Evolutionary conservation across 1,140 invertebrate species (phyloP).

Genomic region (Camponotus pennsylvanicus): DNA sequence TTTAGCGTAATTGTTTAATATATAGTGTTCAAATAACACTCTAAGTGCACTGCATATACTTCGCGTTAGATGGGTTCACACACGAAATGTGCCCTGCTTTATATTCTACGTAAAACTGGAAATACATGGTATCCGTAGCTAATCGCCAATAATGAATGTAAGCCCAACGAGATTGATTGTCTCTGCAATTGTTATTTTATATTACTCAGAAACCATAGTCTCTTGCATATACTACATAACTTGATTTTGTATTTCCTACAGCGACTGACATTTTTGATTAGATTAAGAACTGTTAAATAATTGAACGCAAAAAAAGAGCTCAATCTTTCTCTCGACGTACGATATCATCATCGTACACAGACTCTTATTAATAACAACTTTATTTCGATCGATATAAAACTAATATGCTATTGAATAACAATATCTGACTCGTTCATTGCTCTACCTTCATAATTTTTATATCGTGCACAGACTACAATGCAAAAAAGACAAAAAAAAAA

Average conservation of each 20-base stretch:
- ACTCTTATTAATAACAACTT: conserved; percentile 53
- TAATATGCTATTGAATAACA: conserved; percentile 67
- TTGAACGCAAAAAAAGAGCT: conserved; percentile 41
- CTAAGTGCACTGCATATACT: conserved; percentile 53
- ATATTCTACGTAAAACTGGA: conserved; percentile 2
- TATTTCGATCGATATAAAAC: conserved; percentile 60
- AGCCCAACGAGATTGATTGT: conserved; percentile 65
- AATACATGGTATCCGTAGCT: conserved; percentile 41
- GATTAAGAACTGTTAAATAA: conserved; percentile 49
- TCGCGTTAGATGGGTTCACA: conserved; percentile 44
- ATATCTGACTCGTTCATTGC: conserved; percentile 69
- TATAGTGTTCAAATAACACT: conserved; percentile 47
- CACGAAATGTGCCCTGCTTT: conserved; percentile 21
- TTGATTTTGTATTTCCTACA: conserved; percentile 53
- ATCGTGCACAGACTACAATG: conserved; percentile 70
- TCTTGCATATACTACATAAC: conserved; percentile 56
- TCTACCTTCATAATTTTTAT: conserved; percentile 75
- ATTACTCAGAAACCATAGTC: conserved; percentile 62
- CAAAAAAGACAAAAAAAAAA: conserved; percentile 25
- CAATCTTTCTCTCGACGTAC: conserved; percentile 47
- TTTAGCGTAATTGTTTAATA: conserved; percentile 66
- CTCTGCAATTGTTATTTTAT: conserved; percentile 65
- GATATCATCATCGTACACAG: conserved; percentile 46
- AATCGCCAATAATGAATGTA: conserved; percentile 77
- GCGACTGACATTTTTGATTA: conserved; percentile 56